phyloP scores from a whole-genome alignment of 2,113 vertebrate species.

The Hippocampus comes region DNA sequence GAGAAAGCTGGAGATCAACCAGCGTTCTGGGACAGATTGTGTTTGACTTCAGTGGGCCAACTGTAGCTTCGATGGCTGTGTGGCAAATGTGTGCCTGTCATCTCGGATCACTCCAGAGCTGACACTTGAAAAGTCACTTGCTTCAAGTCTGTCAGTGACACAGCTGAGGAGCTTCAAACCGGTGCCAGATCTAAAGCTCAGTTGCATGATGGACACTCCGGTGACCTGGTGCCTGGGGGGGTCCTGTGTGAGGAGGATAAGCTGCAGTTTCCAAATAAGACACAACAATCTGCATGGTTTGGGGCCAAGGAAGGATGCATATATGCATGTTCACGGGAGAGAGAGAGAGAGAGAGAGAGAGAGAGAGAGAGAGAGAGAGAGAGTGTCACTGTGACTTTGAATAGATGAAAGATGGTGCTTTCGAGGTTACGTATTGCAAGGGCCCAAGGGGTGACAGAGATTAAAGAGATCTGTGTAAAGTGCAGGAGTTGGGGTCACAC shows the following conservation, averaged over 20 bases:
- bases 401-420: constrained; percentile 53
- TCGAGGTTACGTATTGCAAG: constrained; percentile 44
- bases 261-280: constrained; percentile 29
- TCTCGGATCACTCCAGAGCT: constrained; percentile 60
- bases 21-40: neutral
- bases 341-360: constrained; percentile 21
- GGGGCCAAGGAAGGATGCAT: constrained; percentile 10
- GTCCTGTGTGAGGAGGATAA: constrained; percentile 23
- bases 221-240: constrained; percentile 48
- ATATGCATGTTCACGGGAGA: neutral
- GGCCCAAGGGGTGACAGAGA: constrained; percentile 38
- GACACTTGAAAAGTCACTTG: constrained; percentile 64
- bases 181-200: constrained; percentile 23
- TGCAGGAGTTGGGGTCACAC: constrained; percentile 38
- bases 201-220: constrained; percentile 26
- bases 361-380: constrained; percentile 20
- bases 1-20: neutral
- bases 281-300: constrained; percentile 21
- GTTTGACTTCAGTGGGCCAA: neutral
- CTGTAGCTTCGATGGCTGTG: constrained; percentile 51
- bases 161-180: constrained; percentile 45
- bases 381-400: constrained; percentile 30
- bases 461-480: constrained; percentile 41
- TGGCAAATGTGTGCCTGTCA: constrained; percentile 55
- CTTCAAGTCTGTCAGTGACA: constrained; percentile 52